phyloP scores from a whole-genome alignment of 2,113 vertebrate genomes.

The Corydoras maculifer region DNA sequence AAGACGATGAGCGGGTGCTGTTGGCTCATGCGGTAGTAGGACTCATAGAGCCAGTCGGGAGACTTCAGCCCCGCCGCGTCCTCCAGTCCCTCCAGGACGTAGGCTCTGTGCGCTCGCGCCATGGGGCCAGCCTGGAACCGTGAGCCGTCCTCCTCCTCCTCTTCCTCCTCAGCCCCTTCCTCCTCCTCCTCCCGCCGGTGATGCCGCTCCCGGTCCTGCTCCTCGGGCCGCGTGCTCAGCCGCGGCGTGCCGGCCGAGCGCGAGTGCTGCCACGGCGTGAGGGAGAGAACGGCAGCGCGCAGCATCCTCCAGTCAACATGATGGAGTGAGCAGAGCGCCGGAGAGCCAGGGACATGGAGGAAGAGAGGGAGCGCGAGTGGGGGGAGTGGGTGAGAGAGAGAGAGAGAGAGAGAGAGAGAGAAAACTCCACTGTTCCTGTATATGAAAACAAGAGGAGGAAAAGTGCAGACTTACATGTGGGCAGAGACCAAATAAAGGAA shows the following conservation, averaged over 20 bases:
- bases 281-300: constrained; percentile 40
- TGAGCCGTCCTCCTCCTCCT: constrained; percentile 27
- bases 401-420: constrained; percentile 18
- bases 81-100: constrained; percentile 66
- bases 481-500: not conserved
- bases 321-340: constrained; percentile 48
- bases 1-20: constrained; percentile 97
- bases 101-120: constrained; percentile 52
- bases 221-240: constrained; percentile 40
- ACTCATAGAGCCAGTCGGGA: constrained; percentile 95
- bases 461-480: not conserved
- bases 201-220: constrained; percentile 33
- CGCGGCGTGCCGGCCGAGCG: constrained; percentile 32
- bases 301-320: constrained; percentile 57
- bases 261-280: constrained; percentile 39
- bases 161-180: constrained; percentile 27
- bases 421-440: not conserved
- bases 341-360: constrained; percentile 32
- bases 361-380: constrained; percentile 9
- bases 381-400: constrained; percentile 5
- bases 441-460: not conserved
- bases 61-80: constrained; percentile 68
- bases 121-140: constrained; percentile 30
- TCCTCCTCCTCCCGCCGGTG: constrained; percentile 25
- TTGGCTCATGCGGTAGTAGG: constrained; percentile 98